A percentile compares a stretch with the other conserved stretches of the same genome.
Evolutionary conservation across 2,113 vertebrate species (phyloP).

Genomic region (Canis aureus): DNA sequence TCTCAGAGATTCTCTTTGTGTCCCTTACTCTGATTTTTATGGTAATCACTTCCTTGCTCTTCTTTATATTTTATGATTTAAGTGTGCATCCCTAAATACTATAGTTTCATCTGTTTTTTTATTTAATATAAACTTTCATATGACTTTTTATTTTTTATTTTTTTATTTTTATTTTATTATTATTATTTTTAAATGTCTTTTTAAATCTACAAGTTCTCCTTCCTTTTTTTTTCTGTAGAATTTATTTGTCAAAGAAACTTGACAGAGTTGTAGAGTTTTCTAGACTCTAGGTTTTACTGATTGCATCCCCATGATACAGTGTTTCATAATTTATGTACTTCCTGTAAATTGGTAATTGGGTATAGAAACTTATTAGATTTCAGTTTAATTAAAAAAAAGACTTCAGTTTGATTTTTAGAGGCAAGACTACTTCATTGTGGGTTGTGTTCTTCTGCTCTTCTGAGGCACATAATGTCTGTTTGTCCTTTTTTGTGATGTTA

Average conservation of each 20-base stretch:
- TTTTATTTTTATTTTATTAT: no score
- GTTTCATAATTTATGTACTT: not conserved
- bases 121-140: not conserved
- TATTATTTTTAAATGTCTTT: not conserved
- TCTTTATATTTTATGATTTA: constrained; percentile 16
- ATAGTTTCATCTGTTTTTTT: not conserved
- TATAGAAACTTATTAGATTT: not conserved
- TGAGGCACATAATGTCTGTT: not conserved
- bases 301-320: not conserved
- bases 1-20: not conserved
- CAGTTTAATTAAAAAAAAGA: not conserved
- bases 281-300: constrained; percentile 23
- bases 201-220: not conserved
- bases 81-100: not conserved
- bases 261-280: not conserved
- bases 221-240: not conserved
- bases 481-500: not conserved
- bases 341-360: not conserved
- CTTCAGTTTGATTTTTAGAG: not conserved
- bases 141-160: not conserved
- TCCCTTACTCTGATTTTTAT: not conserved
- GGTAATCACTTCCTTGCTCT: not conserved
- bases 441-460: not conserved
- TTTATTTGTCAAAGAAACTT: constrained; percentile 11
- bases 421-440: not conserved